Evolutionary conservation across 1,140 invertebrate species (phyloP), one percentile per base, ranked within the genome.

Genomic region (Ladona fulva): DNA sequence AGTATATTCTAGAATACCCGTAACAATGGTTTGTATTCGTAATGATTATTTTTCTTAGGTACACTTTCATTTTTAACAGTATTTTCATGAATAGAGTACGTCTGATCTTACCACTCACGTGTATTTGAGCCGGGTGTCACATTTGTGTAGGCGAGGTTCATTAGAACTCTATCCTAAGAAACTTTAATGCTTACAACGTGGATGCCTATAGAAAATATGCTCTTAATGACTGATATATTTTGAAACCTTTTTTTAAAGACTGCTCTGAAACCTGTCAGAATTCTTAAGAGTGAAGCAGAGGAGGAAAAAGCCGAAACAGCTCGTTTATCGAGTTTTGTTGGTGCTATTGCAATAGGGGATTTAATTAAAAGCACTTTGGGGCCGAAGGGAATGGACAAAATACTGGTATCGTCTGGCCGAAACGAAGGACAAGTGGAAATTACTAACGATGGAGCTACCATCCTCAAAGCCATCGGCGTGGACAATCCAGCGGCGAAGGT

Each of bases 301-400:
- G 96, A 99, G 87, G 98, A 99, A 84, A 98, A 97, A 83, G 95
- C 94, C 37, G 98, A 99, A 87, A 93, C 93, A 82, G 97, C 97
- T 80, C 91, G 97, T 77, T 86, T 99, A 86, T 99, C 97, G 59
- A 96, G 95, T 82, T 99, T 99, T 85, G 93, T 99, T 81, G 98
- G 98, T 74, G 98, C 97, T 25, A 99, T 98, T 83, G 96, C 97
- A 7, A 97, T 99, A 83, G 98, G 98, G 22, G 98, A 99, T 87
- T 88, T 99, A 75, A 94, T 99, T 0, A 99, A 99, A 85, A 97
- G 95, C 78, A 99, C 98, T 14, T 88, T 99, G 16, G 98, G 98
- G 22, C 98, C 98, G 19, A 99, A 99, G 87, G 98, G 98, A 83
- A 99, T 99, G 98, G 98, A 99, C 85, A 99, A 99, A 89, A 99